These are phyloP conservation scores for Xiphydria camelus DNA, from an alignment of 2,888 invertebrate genomes.

Conservation along the genomic window DNA sequence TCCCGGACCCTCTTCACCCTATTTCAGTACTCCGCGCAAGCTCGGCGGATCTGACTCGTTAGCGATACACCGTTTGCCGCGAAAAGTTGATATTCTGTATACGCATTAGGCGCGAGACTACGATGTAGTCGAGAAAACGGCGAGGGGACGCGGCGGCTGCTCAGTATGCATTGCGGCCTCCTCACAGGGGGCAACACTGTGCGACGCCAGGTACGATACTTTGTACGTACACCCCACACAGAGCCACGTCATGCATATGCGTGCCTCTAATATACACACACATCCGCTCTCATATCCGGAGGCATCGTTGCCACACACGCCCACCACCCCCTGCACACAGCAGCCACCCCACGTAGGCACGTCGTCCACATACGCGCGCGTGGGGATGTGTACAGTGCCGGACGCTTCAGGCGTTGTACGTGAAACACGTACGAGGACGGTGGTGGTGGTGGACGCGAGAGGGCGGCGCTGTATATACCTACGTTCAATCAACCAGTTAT, in stretches of 20 bases:
- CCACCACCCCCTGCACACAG: background rate
- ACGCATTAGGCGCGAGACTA: no score
- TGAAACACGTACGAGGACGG: no score
- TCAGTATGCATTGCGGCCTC: slow-evolving; percentile 56
- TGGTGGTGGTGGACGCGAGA: background rate
- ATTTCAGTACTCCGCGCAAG: no score
- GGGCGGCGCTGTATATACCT: background rate
- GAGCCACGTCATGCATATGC: slow-evolving; percentile 24
- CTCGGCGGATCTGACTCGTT: background rate
- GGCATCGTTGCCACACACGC: slow-evolving; percentile 1
- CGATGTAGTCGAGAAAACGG: slow-evolving; percentile 47
- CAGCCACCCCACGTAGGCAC: background rate
- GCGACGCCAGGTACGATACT: slow-evolving; percentile 11
- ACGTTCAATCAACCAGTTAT: slow-evolving; percentile 16
- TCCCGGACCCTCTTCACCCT: no score
- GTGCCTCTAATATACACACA: slow-evolving; percentile 2
- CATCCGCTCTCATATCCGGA: no score
- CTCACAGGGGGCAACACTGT: slow-evolving; percentile 48
- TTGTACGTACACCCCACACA: background rate
- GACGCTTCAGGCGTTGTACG: no score
- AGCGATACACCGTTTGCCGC: slow-evolving; percentile 48
- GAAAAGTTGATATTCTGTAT: slow-evolving; percentile 40
- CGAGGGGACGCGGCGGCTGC: slow-evolving; percentile 41
- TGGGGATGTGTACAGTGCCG: no score
- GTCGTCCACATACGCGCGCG: no score